Conservation (phyloP, 2,797 vertebrate species). For the Anabacerthia variegaticeps region DNA sequence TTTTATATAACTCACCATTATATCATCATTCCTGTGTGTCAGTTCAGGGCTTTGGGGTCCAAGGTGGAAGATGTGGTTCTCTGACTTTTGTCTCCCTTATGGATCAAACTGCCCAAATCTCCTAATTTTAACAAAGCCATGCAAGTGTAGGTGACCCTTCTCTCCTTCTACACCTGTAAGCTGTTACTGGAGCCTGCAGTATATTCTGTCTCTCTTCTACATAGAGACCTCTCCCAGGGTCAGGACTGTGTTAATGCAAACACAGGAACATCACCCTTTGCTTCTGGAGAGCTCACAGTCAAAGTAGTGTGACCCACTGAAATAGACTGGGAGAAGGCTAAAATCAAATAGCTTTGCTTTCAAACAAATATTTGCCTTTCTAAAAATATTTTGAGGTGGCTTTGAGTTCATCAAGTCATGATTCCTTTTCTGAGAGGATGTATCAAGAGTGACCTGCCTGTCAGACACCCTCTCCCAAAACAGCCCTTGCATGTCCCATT, state of each 20-base stretch:
- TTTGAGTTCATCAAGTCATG: neutral
- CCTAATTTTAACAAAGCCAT: neutral
- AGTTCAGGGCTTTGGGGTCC: neutral
- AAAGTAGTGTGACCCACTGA: neutral
- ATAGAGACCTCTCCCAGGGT: neutral
- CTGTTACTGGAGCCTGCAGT: neutral
- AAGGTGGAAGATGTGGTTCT: neutral
- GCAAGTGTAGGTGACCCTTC: neutral
- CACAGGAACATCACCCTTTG: neutral
- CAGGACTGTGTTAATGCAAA: neutral
- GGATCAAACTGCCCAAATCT: neutral
- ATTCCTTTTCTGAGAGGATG: neutral
- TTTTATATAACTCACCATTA: neutral
- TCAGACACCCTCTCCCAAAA: neutral
- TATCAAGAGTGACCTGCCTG: neutral
- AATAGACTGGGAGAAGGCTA: neutral
- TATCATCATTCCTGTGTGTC: rapidly evolving
- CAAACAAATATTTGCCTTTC: neutral
- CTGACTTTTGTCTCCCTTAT: neutral
- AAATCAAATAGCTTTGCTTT: neutral
- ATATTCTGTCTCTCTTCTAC: neutral
- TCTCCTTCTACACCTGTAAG: neutral
- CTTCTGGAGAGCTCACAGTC: neutral
- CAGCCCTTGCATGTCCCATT: neutral
- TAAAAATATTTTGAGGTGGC: neutral